Conservation (phyloP, 1,140 invertebrate species). For the Scylla paramamosain region DNA sequence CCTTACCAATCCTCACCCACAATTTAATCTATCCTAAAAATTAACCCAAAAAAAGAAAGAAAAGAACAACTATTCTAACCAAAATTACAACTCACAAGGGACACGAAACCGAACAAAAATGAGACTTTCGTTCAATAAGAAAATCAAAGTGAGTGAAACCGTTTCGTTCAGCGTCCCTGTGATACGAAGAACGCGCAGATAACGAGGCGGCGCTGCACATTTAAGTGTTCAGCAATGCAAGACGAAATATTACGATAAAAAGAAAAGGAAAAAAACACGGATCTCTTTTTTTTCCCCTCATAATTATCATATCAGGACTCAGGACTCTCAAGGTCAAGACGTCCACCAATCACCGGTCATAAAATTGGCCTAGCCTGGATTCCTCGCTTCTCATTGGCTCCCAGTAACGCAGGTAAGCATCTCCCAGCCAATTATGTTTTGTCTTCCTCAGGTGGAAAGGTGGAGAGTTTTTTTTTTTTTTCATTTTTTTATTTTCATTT, state of each 20-base stretch:
- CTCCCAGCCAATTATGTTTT: neutral
- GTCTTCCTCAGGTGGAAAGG: too few relatives aligned
- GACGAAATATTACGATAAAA: neutral
- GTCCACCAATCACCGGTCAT: neutral
- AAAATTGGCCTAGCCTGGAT: neutral
- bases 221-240: neutral
- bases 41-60: neutral
- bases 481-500: neutral
- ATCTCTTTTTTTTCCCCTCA: neutral
- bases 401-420: neutral
- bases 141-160: neutral
- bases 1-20: neutral
- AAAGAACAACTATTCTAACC: neutral
- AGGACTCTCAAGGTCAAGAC: neutral
- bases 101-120: neutral
- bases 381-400: neutral
- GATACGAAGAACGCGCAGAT: neutral
- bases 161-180: neutral
- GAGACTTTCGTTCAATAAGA: neutral
- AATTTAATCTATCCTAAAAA: neutral
- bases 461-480: neutral
- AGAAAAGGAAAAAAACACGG: neutral
- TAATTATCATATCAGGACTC: neutral
- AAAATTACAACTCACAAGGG: neutral
- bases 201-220: neutral